phyloP scores from a whole-genome alignment of 2,888 invertebrate genomes.

The Eristalis arbustorum region DNA sequence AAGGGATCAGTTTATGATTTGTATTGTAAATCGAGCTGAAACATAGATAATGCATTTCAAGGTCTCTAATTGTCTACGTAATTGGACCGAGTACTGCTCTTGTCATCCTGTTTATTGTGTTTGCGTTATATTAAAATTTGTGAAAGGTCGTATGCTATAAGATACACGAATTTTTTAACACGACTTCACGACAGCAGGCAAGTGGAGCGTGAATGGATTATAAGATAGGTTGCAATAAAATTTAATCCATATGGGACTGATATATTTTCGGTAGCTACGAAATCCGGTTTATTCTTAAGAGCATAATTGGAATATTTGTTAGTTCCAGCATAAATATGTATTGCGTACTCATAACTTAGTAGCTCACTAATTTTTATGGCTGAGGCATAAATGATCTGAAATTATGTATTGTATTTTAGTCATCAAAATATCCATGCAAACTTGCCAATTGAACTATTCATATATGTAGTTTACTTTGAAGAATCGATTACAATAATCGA shows the following conservation, averaged over 20 bases:
- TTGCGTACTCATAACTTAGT: too few species aligned
- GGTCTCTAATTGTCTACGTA: conserved; percentile 54
- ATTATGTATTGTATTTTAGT: too few species aligned
- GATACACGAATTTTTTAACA: conserved; percentile 51
- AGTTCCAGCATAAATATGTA: too few species aligned
- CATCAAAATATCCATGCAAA: too few species aligned
- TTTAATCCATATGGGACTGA: background rate
- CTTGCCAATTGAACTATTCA: too few species aligned
- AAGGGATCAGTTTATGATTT: conserved; percentile 50
- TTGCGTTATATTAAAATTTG: conserved; percentile 37
- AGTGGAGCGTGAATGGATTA: conserved; percentile 8
- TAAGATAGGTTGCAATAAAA: background rate
- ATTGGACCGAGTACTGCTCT: conserved; percentile 38
- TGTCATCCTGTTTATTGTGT: conserved; percentile 47
- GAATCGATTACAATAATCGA: too few species aligned
- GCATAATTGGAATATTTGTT: too few species aligned
- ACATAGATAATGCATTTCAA: conserved; percentile 40
- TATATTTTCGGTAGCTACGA: too few species aligned
- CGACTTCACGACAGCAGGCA: conserved; percentile 25
- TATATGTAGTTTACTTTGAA: too few species aligned
- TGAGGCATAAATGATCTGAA: too few species aligned
- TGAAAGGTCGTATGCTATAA: conserved; percentile 35
- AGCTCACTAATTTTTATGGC: too few species aligned
- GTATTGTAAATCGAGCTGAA: conserved; percentile 37
- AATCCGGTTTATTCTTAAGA: too few species aligned